Evolutionary conservation across 2,797 vertebrate genomes (phyloP).

Genomic region (Margarornis squamiger): DNA sequence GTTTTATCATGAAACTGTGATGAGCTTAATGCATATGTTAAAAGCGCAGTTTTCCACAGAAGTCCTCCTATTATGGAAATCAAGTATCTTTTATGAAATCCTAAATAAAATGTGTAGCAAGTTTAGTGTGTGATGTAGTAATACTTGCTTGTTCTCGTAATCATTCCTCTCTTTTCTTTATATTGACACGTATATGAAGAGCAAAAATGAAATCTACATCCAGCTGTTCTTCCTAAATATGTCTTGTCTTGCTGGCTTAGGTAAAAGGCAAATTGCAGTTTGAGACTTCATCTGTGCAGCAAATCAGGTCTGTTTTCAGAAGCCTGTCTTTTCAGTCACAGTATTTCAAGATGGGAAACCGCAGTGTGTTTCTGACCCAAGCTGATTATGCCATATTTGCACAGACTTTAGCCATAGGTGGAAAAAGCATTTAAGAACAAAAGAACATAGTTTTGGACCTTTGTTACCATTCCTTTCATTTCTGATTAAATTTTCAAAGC

Average conservation of each 20-base stretch:
- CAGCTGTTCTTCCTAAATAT: slow-evolving; percentile 8
- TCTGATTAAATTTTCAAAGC: neutral
- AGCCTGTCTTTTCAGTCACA: neutral
- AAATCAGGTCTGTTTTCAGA: neutral
- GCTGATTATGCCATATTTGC: neutral
- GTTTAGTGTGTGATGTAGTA: neutral
- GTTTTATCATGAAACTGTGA: neutral
- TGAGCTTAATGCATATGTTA: neutral
- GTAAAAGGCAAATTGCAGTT: neutral
- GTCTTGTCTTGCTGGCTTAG: neutral
- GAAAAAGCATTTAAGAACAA: neutral
- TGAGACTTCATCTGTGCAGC: neutral
- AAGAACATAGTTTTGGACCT: neutral
- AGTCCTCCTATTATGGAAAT: neutral
- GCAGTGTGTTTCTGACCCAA: neutral
- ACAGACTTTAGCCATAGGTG: neutral
- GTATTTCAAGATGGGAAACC: neutral
- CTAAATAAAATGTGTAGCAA: neutral
- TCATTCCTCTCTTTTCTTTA: neutral
- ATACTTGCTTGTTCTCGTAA: neutral
- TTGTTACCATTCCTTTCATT: neutral
- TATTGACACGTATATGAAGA: neutral
- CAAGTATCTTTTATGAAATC: neutral
- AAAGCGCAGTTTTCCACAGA: neutral
- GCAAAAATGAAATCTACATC: neutral